Percentiles rank a stretch among this genome's conserved stretches.
Conservation (phyloP, 2,888 invertebrate genomes). For the Minunthozetes semirufus region DNA sequence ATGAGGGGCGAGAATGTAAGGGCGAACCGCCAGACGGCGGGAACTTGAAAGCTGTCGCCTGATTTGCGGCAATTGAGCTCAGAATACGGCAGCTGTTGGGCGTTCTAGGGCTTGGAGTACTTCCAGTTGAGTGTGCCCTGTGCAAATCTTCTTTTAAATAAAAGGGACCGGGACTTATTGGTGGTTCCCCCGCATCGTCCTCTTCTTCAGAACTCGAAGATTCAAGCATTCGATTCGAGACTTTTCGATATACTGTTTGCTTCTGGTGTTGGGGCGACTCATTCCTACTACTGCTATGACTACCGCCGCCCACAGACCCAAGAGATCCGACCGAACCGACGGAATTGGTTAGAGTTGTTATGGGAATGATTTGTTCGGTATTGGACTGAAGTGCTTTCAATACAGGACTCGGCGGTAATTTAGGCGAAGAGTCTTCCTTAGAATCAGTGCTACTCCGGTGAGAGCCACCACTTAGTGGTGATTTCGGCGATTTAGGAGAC, state of each 20-base stretch:
- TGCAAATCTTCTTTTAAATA: not conserved
- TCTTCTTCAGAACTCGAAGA: constrained; percentile 38
- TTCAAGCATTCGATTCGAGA: constrained; percentile 30
- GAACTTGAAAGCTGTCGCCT: constrained; percentile 36
- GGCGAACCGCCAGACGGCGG: constrained; percentile 32
- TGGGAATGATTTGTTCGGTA: too few relatives aligned
- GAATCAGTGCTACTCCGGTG: not conserved
- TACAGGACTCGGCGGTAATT: constrained; percentile 31
- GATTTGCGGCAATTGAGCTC: constrained; percentile 14
- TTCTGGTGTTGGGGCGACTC: constrained; percentile 10
- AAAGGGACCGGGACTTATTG: not conserved
- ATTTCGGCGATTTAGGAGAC: constrained; percentile 14
- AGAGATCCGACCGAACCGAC: too few relatives aligned
- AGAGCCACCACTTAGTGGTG: not conserved
- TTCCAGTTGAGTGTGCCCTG: not conserved
- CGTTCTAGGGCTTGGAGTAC: constrained; percentile 33
- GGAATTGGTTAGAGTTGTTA: too few relatives aligned
- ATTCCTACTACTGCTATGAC: constrained; percentile 15
- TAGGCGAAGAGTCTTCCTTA: constrained; percentile 26
- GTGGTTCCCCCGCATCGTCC: constrained; percentile 9
- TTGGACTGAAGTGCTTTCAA: constrained; percentile 27
- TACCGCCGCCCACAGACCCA: not conserved
- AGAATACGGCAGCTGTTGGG: constrained; percentile 35
- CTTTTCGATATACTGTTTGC: constrained; percentile 21
- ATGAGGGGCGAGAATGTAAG: not conserved